Conservation (phyloP, 2,797 vertebrate species). For the Poeciliopsis presidionis region DNA sequence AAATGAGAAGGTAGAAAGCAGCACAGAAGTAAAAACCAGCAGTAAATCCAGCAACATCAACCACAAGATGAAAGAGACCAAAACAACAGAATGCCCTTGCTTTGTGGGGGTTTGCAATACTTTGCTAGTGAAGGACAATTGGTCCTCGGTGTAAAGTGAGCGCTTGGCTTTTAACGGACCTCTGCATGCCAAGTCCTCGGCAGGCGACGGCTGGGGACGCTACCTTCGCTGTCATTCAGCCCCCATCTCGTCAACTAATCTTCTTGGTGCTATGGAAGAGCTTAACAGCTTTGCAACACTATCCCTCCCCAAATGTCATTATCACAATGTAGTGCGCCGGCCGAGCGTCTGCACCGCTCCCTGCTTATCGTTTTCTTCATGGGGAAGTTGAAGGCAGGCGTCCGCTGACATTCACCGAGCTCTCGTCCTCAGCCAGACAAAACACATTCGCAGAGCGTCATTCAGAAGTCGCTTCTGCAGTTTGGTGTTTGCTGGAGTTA, state of each 20-base stretch:
- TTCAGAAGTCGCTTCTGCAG: slow-evolving; percentile 40
- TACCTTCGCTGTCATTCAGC: slow-evolving; percentile 83
- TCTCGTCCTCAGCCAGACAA: slow-evolving; percentile 41
- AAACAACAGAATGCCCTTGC: slow-evolving; percentile 73
- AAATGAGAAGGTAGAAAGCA: slow-evolving; percentile 41
- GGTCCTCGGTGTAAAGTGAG: slow-evolving; percentile 83
- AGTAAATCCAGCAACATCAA: slow-evolving; percentile 35
- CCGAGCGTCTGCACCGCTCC: slow-evolving; percentile 68
- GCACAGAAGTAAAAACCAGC: slow-evolving; percentile 47
- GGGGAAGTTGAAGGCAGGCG: slow-evolving; percentile 71
- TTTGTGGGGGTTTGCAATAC: slow-evolving; percentile 73
- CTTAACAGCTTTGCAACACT: slow-evolving; percentile 85
- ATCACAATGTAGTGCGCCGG: slow-evolving; percentile 74
- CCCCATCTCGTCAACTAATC: slow-evolving; percentile 82
- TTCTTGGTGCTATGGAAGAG: slow-evolving; percentile 84
- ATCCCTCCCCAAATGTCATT: slow-evolving; percentile 85
- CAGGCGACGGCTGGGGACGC: slow-evolving; percentile 73
- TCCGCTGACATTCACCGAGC: slow-evolving; percentile 70
- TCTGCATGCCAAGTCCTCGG: slow-evolving; percentile 80
- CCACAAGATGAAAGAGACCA: slow-evolving; percentile 43
- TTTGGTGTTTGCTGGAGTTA: slow-evolving; percentile 34
- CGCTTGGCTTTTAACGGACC: slow-evolving; percentile 81
- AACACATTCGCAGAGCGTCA: slow-evolving; percentile 24
- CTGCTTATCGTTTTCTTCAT: slow-evolving; percentile 76
- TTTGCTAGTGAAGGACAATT: slow-evolving; percentile 81